Evolutionary conservation across 2,888 invertebrate species (phyloP).

Genomic region (Eilema depressum): DNA sequence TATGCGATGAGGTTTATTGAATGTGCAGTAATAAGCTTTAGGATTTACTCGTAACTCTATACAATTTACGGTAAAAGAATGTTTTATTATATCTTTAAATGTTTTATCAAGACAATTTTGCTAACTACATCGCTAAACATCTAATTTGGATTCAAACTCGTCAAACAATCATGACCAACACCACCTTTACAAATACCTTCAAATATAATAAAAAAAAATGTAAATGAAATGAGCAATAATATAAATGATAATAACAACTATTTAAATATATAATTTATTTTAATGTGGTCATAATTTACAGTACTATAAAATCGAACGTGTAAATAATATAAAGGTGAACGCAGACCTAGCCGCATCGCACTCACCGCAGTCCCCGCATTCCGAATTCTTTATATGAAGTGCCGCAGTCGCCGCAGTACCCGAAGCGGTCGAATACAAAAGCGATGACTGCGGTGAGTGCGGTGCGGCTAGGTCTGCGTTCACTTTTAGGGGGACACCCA

Average conservation of each 20-base stretch:
- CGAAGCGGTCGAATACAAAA: no score
- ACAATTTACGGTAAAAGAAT: constrained; percentile 34
- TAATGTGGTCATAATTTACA: neutral
- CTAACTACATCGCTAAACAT: constrained; percentile 54
- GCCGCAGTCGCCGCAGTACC: no score
- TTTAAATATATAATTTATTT: constrained; percentile 1
- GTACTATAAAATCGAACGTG: neutral
- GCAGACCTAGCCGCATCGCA: no score
- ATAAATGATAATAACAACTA: constrained; percentile 9
- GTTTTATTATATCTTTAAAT: constrained; percentile 51
- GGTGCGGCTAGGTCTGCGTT: no score
- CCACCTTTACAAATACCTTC: neutral
- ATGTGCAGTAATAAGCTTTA: neutral
- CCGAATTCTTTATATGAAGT: no score
- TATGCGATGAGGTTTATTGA: neutral
- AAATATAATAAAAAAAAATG: neutral
- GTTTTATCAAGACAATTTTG: constrained; percentile 59
- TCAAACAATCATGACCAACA: constrained; percentile 27
- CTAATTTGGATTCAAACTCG: constrained; percentile 31
- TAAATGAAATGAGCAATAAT: constrained; percentile 9
- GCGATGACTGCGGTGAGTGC: no score
- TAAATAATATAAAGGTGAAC: constrained; percentile 1
- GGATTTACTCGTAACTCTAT: neutral
- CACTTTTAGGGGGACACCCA: neutral
- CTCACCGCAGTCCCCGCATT: no score